phyloP scores from a whole-genome alignment of 2,888 invertebrate genomes.

The Microplitis deprimator region DNA sequence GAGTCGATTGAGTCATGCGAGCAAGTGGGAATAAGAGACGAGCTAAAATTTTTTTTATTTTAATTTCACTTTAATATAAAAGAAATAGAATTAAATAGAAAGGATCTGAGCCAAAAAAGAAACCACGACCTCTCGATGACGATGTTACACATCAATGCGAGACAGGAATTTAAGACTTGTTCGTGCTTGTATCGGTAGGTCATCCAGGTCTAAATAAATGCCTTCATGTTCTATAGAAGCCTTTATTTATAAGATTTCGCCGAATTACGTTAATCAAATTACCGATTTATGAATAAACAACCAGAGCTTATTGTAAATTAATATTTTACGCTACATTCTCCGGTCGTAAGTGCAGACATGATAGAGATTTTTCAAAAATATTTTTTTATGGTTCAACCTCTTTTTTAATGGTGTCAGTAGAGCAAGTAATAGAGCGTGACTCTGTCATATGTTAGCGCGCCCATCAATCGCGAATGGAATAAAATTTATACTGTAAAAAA shows the following conservation, averaged over 20 bases:
- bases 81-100: neutral
- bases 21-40: slow-evolving; percentile 32
- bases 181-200: neutral
- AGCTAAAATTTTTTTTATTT: neutral
- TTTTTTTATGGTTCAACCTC: neutral
- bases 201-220: slow-evolving; percentile 12
- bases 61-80: neutral
- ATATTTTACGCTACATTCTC: neutral
- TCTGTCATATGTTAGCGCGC: neutral
- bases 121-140: slow-evolving; percentile 2
- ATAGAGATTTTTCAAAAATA: neutral
- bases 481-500: too few species aligned
- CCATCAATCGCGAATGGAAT: too few species aligned
- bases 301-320: neutral
- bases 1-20: slow-evolving; percentile 38
- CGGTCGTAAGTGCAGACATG: neutral
- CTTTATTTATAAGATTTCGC: neutral
- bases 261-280: neutral
- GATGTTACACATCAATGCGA: neutral
- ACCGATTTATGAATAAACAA: slow-evolving; percentile 11
- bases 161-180: slow-evolving; percentile 17
- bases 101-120: neutral
- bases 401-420: neutral
- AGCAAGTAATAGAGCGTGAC: slow-evolving; percentile 26
- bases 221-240: neutral